Conservation (phyloP, 2,888 invertebrate species). For the Tenthredo distinguenda region DNA sequence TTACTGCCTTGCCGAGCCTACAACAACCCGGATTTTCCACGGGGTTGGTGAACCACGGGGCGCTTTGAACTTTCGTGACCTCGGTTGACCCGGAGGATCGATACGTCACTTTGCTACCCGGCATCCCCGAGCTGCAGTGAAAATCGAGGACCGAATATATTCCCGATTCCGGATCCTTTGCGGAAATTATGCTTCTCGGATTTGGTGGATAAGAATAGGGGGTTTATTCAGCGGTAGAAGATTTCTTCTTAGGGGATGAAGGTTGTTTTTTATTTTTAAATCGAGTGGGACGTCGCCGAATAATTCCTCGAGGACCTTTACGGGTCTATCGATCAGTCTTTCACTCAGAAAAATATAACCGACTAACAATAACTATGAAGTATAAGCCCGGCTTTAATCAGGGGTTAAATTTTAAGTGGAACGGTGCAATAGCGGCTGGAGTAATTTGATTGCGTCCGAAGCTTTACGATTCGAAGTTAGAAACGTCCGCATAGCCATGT, state of each 20-base stretch:
- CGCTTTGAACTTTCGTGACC: conserved; percentile 76
- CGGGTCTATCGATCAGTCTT: neutral
- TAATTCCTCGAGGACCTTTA: neutral
- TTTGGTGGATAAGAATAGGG: neutral
- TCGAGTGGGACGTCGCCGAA: neutral
- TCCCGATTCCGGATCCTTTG: conserved; percentile 23
- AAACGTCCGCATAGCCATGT: neutral
- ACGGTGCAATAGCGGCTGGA: neutral
- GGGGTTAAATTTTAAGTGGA: conserved; percentile 11
- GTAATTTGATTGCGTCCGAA: neutral
- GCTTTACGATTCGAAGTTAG: neutral
- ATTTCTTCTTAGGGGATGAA: neutral
- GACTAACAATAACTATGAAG: neutral
- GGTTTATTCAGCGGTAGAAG: neutral
- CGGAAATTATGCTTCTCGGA: neutral
- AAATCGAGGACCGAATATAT: conserved; percentile 55
- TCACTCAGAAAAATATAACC: neutral
- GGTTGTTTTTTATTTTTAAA: neutral
- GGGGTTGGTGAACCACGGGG: conserved; percentile 69
- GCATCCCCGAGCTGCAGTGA: conserved; percentile 58
- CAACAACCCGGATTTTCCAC: conserved; percentile 53
- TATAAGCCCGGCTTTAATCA: conserved; percentile 11
- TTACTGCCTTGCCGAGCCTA: neutral
- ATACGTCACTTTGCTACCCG: conserved; percentile 71
- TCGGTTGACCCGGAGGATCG: conserved; percentile 74